phyloP scores from a whole-genome alignment of 2,797 vertebrate genomes.

The Eurystomus glaucurus region DNA sequence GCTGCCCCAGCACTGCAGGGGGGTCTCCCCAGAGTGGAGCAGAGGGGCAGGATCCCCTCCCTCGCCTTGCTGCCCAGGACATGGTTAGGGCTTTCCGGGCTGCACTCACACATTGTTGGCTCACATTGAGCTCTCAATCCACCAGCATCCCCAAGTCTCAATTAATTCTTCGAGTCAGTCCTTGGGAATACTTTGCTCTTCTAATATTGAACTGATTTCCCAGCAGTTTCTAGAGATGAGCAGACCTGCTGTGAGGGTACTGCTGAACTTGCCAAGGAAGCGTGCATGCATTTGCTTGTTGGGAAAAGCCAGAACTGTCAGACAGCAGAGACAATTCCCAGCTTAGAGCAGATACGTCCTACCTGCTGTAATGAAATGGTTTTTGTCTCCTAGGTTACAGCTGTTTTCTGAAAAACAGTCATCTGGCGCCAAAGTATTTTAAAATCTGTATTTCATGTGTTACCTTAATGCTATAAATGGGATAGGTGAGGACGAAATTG shows the following conservation, averaged over 20 bases:
- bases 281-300: neutral
- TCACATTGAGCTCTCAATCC: too few species aligned
- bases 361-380: neutral
- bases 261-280: neutral
- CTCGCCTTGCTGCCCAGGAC: too few species aligned
- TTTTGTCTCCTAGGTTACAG: neutral
- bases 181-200: neutral
- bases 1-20: too few species aligned
- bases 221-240: neutral
- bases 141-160: neutral
- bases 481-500: neutral
- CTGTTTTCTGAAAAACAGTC: neutral
- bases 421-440: neutral
- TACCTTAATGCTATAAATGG: neutral
- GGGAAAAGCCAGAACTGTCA: neutral
- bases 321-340: neutral
- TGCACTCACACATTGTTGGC: too few species aligned
- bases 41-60: too few species aligned
- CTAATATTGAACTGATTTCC: neutral
- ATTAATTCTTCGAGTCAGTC: neutral
- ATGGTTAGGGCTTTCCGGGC: too few species aligned
- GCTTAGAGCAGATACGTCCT: neutral
- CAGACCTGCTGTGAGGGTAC: neutral
- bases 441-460: neutral
- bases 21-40: too few species aligned